Evolutionary conservation across 2,797 vertebrate genomes (phyloP).

Genomic region (Cetoscarus ocellatus): DNA sequence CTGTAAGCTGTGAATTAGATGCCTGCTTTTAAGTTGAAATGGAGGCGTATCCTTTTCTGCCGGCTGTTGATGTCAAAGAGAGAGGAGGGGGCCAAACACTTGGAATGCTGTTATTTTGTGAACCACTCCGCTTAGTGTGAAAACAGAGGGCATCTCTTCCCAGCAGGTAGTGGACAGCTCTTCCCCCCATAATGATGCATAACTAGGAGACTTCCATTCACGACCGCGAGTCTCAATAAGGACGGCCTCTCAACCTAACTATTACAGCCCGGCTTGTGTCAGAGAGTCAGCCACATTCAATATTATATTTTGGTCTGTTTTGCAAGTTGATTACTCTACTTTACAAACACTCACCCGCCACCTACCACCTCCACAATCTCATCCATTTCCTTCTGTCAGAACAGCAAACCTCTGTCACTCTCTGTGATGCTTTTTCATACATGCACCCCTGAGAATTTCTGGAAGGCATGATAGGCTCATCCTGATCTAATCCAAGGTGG

Average conservation of each 20-base stretch:
- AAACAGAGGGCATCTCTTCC: conserved; percentile 83
- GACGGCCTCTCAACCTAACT: conserved; percentile 68
- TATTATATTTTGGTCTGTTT: conserved; percentile 77
- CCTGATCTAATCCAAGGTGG: too few relatives aligned
- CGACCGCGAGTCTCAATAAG: conserved; percentile 65
- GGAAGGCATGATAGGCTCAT: too few relatives aligned
- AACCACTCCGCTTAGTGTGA: conserved; percentile 82
- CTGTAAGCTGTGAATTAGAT: conserved; percentile 67
- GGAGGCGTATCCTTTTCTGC: conserved; percentile 71
- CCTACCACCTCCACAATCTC: conserved; percentile 54
- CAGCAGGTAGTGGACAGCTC: conserved; percentile 84
- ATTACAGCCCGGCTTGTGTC: conserved; percentile 81
- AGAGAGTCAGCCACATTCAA: conserved; percentile 74
- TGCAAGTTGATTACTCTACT: conserved; percentile 81
- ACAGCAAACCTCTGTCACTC: conserved; percentile 55
- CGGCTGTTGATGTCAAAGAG: conserved; percentile 68
- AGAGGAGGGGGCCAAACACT: conserved; percentile 64
- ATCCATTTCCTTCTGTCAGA: conserved; percentile 44
- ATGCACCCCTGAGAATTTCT: background rate
- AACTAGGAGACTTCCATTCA: conserved; percentile 80
- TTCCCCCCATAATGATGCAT: conserved; percentile 83
- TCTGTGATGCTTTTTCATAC: background rate
- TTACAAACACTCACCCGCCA: conserved; percentile 80
- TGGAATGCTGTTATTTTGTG: conserved; percentile 83
- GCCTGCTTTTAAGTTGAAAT: conserved; percentile 81